phyloP scores from a whole-genome alignment of 2,113 vertebrate genomes.

The Propithecus coquereli region DNA sequence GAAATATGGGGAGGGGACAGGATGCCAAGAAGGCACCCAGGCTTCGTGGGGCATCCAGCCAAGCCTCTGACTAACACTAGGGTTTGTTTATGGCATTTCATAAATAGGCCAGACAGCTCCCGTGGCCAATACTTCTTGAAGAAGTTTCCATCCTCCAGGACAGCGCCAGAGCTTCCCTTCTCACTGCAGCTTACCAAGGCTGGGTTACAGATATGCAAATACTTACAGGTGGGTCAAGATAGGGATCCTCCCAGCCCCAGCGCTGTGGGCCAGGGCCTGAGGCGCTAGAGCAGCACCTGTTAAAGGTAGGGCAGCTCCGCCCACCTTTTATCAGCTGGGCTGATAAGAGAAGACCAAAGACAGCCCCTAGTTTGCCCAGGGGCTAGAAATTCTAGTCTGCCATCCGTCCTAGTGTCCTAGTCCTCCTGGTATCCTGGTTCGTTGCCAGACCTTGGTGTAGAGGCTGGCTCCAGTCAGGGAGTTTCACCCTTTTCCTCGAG shows the following conservation, averaged over 20 bases:
- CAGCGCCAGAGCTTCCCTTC: background rate
- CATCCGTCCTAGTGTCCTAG: background rate
- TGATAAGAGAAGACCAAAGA: background rate
- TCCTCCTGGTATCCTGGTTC: background rate
- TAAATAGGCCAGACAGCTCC: background rate
- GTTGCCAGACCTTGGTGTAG: background rate
- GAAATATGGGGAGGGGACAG: background rate
- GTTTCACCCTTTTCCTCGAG: background rate
- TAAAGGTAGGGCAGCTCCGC: background rate
- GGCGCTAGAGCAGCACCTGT: background rate
- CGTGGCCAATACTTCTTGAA: background rate
- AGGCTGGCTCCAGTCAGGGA: background rate
- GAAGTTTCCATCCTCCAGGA: conserved; percentile 36
- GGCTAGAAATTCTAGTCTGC: background rate
- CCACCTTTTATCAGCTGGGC: background rate
- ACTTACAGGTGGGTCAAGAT: background rate
- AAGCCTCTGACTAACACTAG: background rate
- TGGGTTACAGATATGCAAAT: conserved; percentile 13
- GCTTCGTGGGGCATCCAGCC: background rate
- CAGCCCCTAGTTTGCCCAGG: background rate
- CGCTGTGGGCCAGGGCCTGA: background rate
- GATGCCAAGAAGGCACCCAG: background rate
- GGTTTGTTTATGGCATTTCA: background rate
- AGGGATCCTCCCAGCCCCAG: background rate
- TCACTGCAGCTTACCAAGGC: background rate